These are phyloP conservation scores for Brachystomella parvula DNA, from an alignment of 1,140 invertebrate species.

Conservation along the genomic window DNA sequence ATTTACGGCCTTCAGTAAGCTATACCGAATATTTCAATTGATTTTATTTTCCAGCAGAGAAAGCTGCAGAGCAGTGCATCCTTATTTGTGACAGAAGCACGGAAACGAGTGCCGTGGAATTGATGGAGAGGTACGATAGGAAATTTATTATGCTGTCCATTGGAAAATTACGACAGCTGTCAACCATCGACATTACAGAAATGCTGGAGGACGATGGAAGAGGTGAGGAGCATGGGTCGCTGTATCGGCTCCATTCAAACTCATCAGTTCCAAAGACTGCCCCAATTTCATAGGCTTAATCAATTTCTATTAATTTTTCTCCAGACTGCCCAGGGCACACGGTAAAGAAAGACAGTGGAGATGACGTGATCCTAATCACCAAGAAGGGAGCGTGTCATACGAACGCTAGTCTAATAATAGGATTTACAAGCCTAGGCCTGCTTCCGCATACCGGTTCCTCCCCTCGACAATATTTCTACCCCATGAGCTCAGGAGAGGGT, in stretches of 20 bases:
- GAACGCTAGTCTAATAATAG: background rate
- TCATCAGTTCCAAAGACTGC: too few species aligned
- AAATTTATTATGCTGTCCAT: background rate
- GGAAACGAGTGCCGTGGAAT: background rate
- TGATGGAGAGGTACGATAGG: background rate
- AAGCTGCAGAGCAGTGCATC: background rate
- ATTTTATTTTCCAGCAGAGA: background rate
- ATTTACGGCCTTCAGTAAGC: too few species aligned
- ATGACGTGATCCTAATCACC: background rate
- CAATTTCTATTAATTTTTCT: background rate
- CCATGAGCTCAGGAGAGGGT: background rate
- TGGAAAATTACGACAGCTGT: background rate
- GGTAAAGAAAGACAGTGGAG: background rate
- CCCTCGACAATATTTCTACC: background rate
- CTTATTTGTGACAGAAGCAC: background rate
- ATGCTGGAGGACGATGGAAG: conserved; percentile 7
- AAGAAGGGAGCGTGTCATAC: background rate
- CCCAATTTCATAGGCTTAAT: too few species aligned
- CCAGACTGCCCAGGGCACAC: background rate
- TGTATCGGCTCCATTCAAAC: background rate
- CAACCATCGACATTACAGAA: background rate
- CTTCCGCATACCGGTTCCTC: background rate
- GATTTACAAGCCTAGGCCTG: background rate
- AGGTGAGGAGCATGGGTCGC: background rate
- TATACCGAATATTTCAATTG: too few species aligned